phyloP scores from a whole-genome alignment of 2,888 invertebrate genomes.

The Nomada fucata region DNA sequence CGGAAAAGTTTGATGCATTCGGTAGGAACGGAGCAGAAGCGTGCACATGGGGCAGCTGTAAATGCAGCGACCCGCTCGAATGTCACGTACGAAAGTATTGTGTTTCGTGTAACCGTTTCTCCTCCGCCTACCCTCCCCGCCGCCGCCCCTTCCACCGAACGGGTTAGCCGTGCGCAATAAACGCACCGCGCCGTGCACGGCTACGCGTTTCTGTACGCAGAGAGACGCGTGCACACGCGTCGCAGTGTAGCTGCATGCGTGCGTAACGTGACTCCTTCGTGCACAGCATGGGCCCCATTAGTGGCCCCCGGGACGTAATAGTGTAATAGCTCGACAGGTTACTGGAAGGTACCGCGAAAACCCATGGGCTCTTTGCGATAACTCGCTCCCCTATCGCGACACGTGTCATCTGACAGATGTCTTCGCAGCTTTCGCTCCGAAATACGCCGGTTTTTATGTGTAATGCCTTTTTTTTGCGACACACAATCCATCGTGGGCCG shows the following conservation, averaged over 20 bases:
- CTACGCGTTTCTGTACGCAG: constrained; percentile 47
- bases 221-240: constrained; percentile 46
- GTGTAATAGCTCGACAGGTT: constrained; percentile 70
- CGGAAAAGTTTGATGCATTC: constrained; percentile 30
- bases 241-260: constrained; percentile 48
- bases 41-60: constrained; percentile 6
- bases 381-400: constrained; percentile 22
- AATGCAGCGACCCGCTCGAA: constrained; percentile 26
- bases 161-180: constrained; percentile 26
- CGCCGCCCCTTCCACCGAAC: background rate
- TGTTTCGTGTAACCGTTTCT: constrained; percentile 52
- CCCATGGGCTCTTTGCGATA: constrained; percentile 52
- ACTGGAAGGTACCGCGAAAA: constrained; percentile 60
- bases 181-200: constrained; percentile 12
- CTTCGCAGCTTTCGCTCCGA: background rate
- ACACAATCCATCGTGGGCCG: too few species aligned
- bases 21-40: background rate
- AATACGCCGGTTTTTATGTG: too few species aligned
- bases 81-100: constrained; percentile 57
- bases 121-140: background rate
- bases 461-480: too few species aligned
- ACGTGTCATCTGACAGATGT: constrained; percentile 22
- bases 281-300: constrained; percentile 71
- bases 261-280: constrained; percentile 68
- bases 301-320: constrained; percentile 67